phyloP scores from a whole-genome alignment of 2,888 invertebrate genomes.

The Lutraria lutraria region DNA sequence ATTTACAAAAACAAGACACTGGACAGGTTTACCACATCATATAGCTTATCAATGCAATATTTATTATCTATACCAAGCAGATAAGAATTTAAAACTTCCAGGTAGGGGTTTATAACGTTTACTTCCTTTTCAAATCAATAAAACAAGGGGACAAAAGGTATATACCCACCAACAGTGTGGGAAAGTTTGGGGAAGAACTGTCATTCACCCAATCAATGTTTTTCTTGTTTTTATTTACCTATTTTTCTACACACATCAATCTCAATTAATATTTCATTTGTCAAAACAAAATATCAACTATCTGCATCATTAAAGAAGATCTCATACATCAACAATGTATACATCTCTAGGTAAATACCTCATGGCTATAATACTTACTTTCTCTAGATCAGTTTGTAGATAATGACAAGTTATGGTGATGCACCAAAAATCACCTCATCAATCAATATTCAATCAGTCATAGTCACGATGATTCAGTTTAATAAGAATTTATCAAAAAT shows the following conservation, averaged over 20 bases:
- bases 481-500: not conserved
- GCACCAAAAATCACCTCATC: not conserved
- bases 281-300: slow-evolving; percentile 12
- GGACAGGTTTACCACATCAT: not conserved
- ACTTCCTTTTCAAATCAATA: slow-evolving; percentile 46
- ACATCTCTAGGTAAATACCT: not conserved
- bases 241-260: not conserved
- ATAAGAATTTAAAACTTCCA: no score
- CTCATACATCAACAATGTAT: not conserved
- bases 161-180: not conserved
- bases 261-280: slow-evolving; percentile 35
- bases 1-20: not conserved
- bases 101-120: not conserved
- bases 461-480: slow-evolving; percentile 8
- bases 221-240: not conserved
- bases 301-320: not conserved
- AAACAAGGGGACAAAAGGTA: not conserved
- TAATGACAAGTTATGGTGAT: not conserved
- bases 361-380: slow-evolving; percentile 2
- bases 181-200: not conserved
- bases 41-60: not conserved
- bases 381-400: not conserved
- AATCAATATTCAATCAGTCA: slow-evolving; percentile 5
- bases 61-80: not conserved
- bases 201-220: not conserved